Evolutionary conservation across 2,888 invertebrate genomes (phyloP), one percentile per base, ranked within the genome.

Genomic region (Caenorhabditis doughertyi): DNA sequence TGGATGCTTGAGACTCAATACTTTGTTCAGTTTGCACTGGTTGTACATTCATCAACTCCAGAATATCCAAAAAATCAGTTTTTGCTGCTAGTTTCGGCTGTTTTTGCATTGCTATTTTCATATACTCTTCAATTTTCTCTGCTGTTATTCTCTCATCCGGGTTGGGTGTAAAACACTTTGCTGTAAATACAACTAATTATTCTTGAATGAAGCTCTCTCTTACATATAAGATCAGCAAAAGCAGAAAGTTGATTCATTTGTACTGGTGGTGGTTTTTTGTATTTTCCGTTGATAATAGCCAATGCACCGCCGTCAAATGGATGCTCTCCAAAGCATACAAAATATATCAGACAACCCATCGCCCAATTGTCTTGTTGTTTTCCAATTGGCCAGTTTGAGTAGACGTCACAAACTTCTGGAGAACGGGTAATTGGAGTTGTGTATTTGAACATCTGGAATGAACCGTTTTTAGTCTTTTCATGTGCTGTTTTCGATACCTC

Each of bases 251-350:
- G 73, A 32, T 83, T 79, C 23, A 62, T 27, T 35, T 73, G 74
- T 0, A 79, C 70, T 47, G 83, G 73, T 3, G 79, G 83, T 44
- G 79, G 79, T 13, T 79, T 79, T 32, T 80, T 79, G 64, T 83
- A 83, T 35, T 83, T 83, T 65, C 76, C 79, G 23, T 83, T 83
- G 29, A 83, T 80, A 29, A 83, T 83, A 8, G 83, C 83, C 35
- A 83, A 32, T 18, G 76, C 42, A 9, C 67, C 65, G 5, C 83
- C 83, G 23, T 83, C 83, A 32, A 83, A 83, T 13, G 83, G 79
- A 67, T 83, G 79, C 23, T 83, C 83, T 16, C 80, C 77, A 35
- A 73, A 74, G 21, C 79, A 79, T 1, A 83, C 71, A 55, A 79
- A 83, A 25, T 79, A 83, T 16, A 83, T 79, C 29, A 79, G 62